phyloP scores from a whole-genome alignment of 2,888 invertebrate species.

The Baccha elongata region DNA sequence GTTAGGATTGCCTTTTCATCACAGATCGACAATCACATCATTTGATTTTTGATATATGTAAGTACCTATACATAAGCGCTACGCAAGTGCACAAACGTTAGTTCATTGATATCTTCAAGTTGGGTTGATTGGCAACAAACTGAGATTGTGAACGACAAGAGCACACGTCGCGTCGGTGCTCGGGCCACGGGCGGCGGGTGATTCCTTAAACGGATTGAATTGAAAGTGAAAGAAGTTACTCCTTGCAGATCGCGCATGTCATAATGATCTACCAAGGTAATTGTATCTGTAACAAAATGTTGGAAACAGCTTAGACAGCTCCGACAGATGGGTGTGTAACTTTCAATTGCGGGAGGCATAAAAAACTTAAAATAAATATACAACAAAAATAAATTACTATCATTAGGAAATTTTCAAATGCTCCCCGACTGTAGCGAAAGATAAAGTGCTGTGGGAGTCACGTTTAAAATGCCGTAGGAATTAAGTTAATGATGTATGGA shows the following conservation, averaged over 20 bases:
- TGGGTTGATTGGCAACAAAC: slow-evolving; percentile 4
- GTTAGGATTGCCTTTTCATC: slow-evolving; percentile 46
- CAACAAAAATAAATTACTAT: slow-evolving; percentile 62
- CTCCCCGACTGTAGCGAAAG: slow-evolving; percentile 34
- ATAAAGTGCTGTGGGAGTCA: slow-evolving; percentile 61
- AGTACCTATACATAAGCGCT: background rate
- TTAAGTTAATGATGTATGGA: slow-evolving; percentile 65
- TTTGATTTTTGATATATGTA: slow-evolving; percentile 52
- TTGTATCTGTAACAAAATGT: slow-evolving; percentile 61
- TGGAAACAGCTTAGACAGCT: slow-evolving; percentile 44
- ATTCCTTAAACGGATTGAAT: slow-evolving; percentile 66
- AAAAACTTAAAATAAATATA: slow-evolving; percentile 64
- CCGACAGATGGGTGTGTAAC: slow-evolving; percentile 63
- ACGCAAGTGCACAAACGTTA: slow-evolving; percentile 9
- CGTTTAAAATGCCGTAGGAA: slow-evolving; percentile 64
- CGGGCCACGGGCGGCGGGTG: background rate
- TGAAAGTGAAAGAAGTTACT: slow-evolving; percentile 68
- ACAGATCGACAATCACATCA: slow-evolving; percentile 62
- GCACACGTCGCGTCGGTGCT: too few species aligned
- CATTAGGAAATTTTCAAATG: slow-evolving; percentile 64
- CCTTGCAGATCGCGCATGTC: slow-evolving; percentile 40
- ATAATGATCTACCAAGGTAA: slow-evolving; percentile 34
- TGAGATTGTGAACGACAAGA: background rate
- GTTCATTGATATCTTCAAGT: slow-evolving; percentile 41
- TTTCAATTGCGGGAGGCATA: slow-evolving; percentile 62